Evolutionary conservation across 2,113 vertebrate genomes (phyloP).

Genomic region (Poecile atricapillus): DNA sequence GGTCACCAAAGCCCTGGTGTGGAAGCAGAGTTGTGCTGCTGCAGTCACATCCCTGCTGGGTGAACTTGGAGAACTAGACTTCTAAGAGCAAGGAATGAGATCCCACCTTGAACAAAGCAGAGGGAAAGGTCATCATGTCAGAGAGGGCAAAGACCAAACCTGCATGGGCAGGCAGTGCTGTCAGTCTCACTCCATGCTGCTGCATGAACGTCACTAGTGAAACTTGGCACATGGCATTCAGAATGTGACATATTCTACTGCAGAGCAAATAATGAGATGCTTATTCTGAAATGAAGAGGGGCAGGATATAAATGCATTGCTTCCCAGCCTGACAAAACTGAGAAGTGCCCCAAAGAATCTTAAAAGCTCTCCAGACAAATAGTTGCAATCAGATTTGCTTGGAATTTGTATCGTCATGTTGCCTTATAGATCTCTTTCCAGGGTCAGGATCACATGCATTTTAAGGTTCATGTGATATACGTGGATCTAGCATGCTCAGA

Average conservation of each 20-base stretch:
- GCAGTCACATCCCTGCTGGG: neutral
- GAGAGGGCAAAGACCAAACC: neutral
- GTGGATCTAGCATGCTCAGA: neutral
- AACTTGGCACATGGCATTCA: neutral
- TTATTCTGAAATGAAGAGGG: neutral
- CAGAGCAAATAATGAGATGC: accelerated
- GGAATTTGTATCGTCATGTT: neutral
- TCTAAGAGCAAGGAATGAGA: neutral
- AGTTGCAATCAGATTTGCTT: neutral
- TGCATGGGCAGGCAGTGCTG: neutral
- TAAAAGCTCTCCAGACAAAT: neutral
- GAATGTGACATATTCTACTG: neutral
- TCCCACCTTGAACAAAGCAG: neutral
- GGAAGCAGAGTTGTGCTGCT: neutral
- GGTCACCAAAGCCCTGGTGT: neutral
- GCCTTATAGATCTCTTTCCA: neutral
- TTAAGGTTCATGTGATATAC: neutral
- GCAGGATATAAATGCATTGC: neutral
- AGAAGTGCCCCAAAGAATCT: neutral
- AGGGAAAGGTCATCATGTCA: neutral
- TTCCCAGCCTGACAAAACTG: neutral
- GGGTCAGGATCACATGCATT: neutral
- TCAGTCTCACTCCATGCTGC: neutral
- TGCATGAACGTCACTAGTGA: neutral
- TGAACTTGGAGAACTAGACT: neutral